phyloP scores from a whole-genome alignment of 2,113 vertebrate genomes.

The Zootoca vivipara region DNA sequence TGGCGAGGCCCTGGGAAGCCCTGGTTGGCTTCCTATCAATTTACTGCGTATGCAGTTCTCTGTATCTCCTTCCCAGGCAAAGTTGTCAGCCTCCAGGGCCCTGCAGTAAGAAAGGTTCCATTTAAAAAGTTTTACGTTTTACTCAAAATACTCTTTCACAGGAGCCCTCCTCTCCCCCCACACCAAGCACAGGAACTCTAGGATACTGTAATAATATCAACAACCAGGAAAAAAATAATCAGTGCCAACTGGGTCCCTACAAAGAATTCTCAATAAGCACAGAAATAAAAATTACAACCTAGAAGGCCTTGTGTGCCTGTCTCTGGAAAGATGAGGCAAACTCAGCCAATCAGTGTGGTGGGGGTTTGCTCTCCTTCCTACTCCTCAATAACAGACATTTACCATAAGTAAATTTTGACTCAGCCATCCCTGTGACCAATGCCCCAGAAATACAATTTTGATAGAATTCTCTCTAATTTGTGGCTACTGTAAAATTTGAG shows the following conservation, averaged over 20 bases:
- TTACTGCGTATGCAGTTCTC: conserved; percentile 70
- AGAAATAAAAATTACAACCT: background rate
- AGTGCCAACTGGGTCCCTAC: no score
- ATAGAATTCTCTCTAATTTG: no score
- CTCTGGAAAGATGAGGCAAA: background rate
- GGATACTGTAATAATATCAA: background rate
- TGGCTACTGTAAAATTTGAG: no score
- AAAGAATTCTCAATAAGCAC: background rate
- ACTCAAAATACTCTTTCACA: background rate
- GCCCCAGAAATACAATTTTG: no score
- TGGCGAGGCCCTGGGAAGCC: conserved; percentile 71
- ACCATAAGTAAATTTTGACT: background rate
- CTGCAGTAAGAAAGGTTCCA: conserved; percentile 66
- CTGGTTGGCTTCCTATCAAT: conserved; percentile 62
- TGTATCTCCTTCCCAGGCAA: conserved; percentile 73
- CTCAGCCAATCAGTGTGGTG: background rate
- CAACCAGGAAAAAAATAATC: background rate
- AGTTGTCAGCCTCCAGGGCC: conserved; percentile 64
- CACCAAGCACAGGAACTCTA: background rate
- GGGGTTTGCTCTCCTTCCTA: background rate
- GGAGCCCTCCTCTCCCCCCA: background rate
- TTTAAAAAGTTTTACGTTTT: background rate
- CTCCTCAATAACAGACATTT: background rate
- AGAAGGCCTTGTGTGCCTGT: background rate
- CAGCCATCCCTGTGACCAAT: no score